Conservation (phyloP, 1,140 invertebrate genomes). For the Musca domestica region DNA sequence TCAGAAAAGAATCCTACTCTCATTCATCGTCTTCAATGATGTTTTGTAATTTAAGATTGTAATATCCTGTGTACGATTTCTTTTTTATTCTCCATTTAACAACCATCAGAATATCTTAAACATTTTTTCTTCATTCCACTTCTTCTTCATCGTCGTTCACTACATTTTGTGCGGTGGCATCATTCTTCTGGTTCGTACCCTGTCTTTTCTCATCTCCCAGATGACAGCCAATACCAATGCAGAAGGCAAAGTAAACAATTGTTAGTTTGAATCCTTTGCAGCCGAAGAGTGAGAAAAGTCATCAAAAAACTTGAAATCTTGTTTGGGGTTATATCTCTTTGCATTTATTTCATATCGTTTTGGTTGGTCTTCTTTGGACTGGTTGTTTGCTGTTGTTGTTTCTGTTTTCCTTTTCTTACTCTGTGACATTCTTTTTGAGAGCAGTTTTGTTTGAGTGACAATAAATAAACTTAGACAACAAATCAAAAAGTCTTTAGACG, state of each 20-base stretch:
- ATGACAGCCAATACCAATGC: neutral
- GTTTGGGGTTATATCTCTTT: too few relatives aligned
- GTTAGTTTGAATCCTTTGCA: too few relatives aligned
- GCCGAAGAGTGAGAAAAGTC: too few relatives aligned
- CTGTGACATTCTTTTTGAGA: too few relatives aligned
- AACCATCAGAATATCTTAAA: too few relatives aligned
- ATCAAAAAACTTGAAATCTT: too few relatives aligned
- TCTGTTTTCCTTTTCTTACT: neutral
- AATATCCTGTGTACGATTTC: constrained; percentile 6
- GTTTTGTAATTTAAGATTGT: constrained; percentile 16
- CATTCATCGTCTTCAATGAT: too few relatives aligned
- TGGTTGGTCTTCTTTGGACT: neutral
- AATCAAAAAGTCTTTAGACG: constrained; percentile 19
- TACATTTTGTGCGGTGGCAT: constrained; percentile 1
- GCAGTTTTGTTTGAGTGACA: constrained; percentile 10
- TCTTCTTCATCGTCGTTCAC: neutral
- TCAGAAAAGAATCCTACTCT: too few relatives aligned
- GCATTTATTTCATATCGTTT: neutral
- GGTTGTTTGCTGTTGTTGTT: neutral
- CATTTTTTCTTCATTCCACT: too few relatives aligned
- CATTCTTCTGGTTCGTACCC: too few relatives aligned
- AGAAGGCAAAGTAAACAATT: neutral
- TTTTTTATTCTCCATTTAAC: neutral
- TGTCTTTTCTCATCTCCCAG: too few relatives aligned
- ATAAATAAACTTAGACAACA: constrained; percentile 22